Evolutionary conservation across 2,113 vertebrate genomes (phyloP).

Genomic region (Burhinus oedicnemus): DNA sequence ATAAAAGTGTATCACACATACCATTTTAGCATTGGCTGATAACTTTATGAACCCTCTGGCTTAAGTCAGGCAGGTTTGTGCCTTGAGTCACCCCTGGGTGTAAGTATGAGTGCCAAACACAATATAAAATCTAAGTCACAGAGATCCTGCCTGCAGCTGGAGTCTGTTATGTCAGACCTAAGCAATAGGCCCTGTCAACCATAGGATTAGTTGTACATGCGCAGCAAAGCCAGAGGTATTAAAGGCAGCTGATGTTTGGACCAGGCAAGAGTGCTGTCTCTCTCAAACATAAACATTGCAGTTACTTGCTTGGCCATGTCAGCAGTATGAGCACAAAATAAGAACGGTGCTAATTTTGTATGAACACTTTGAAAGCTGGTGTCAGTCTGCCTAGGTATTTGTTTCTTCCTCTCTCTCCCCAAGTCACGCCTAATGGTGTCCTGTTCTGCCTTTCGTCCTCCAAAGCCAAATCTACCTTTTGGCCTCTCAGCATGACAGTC

Average conservation of each 20-base stretch:
- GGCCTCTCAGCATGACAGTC: not conserved
- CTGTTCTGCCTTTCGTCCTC: not conserved
- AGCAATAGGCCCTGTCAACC: not conserved
- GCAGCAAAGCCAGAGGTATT: not conserved
- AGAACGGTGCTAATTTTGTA: not conserved
- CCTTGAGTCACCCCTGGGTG: not conserved
- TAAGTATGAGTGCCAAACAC: not conserved
- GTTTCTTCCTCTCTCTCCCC: not conserved
- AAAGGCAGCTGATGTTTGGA: not conserved
- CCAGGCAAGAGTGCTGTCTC: not conserved
- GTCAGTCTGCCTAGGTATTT: not conserved
- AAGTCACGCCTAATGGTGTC: not conserved
- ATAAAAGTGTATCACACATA: not conserved
- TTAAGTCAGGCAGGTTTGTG: not conserved
- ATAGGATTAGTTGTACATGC: not conserved
- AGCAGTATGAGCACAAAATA: not conserved
- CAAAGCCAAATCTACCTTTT: not conserved
- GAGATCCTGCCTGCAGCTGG: not conserved
- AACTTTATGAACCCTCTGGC: not conserved
- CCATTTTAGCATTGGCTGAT: not conserved
- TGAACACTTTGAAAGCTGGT: not conserved
- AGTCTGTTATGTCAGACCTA: not conserved
- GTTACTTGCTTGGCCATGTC: not conserved
- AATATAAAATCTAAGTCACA: not conserved
- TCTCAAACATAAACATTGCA: not conserved